Percentiles rank a stretch among this genome's conserved stretches.
Conservation (phyloP, 2,888 invertebrate species). For the Sesia apiformis region DNA sequence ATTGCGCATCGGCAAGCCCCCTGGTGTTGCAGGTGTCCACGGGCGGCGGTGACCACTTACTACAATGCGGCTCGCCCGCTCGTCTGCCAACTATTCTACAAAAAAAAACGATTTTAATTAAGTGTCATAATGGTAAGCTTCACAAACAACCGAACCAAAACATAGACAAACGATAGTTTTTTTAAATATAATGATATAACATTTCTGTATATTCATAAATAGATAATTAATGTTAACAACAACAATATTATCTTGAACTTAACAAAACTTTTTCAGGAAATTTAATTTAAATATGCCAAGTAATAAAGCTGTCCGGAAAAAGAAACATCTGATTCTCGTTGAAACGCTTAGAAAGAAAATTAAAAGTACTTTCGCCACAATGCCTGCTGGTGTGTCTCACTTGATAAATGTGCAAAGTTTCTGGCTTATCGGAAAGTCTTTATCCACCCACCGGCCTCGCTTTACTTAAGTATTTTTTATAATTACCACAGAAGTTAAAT, state of each 20-base stretch:
- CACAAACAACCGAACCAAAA: too few relatives aligned
- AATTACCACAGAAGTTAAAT: slow-evolving; percentile 14
- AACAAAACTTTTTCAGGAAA: slow-evolving; percentile 4
- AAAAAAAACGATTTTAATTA: too few relatives aligned
- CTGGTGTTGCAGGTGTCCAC: too few relatives aligned
- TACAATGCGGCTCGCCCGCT: too few relatives aligned
- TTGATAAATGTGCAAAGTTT: slow-evolving; percentile 31
- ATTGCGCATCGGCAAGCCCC: too few relatives aligned
- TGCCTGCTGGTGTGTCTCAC: slow-evolving; percentile 15
- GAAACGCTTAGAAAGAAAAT: slow-evolving; percentile 13
- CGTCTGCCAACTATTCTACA: too few relatives aligned
- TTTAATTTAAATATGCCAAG: slow-evolving; percentile 2
- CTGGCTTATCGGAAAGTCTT: slow-evolving; percentile 21
- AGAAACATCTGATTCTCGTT: slow-evolving; percentile 8
- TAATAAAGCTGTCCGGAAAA: slow-evolving; percentile 3
- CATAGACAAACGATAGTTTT: too few relatives aligned
- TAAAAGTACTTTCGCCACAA: slow-evolving; percentile 20
- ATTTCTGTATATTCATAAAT: too few relatives aligned
- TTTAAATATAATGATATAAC: too few relatives aligned
- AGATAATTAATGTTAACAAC: too few relatives aligned
- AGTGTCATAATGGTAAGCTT: too few relatives aligned
- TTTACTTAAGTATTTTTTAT: slow-evolving; percentile 22
- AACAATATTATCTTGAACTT: slow-evolving; percentile 5
- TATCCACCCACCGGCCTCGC: slow-evolving; percentile 3
- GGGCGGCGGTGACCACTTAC: too few relatives aligned